These are phyloP conservation scores for Scaptomyza polygonia DNA, from an alignment of 2,888 invertebrate genomes.

Conservation along the genomic window DNA sequence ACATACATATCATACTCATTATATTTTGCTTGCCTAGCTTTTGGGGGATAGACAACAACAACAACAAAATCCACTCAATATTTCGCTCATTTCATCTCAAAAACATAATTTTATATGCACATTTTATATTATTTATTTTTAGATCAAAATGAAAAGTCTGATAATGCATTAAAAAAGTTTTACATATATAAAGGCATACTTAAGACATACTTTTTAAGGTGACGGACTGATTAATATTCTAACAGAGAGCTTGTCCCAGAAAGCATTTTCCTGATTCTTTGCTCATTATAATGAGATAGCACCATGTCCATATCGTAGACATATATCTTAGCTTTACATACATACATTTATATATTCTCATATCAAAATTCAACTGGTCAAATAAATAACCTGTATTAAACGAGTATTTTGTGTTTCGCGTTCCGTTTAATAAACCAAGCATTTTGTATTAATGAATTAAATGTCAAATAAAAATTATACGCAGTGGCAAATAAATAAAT, in stretches of 20 bases:
- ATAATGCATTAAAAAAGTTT: background rate
- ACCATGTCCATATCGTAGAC: too few species aligned
- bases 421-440: slow-evolving; percentile 12
- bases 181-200: background rate
- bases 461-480: slow-evolving; percentile 19
- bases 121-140: too few species aligned
- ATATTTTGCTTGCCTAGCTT: slow-evolving; percentile 31
- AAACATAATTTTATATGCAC: too few species aligned
- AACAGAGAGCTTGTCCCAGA: background rate
- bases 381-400: slow-evolving; percentile 5
- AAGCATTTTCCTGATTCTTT: background rate
- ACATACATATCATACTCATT: slow-evolving; percentile 13
- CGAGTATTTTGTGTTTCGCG: slow-evolving; percentile 18
- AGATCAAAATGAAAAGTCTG: too few species aligned
- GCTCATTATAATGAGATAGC: too few species aligned
- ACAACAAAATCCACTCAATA: background rate
- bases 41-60: background rate
- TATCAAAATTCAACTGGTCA: background rate
- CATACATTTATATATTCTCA: background rate
- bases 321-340: too few species aligned
- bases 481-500: slow-evolving; percentile 28
- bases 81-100: background rate
- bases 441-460: slow-evolving; percentile 23
- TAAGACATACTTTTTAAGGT: background rate
- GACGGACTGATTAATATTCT: too few species aligned